Conservation (phyloP, 2,113 vertebrate genomes). For the Oxygymnocypris stewartii region DNA sequence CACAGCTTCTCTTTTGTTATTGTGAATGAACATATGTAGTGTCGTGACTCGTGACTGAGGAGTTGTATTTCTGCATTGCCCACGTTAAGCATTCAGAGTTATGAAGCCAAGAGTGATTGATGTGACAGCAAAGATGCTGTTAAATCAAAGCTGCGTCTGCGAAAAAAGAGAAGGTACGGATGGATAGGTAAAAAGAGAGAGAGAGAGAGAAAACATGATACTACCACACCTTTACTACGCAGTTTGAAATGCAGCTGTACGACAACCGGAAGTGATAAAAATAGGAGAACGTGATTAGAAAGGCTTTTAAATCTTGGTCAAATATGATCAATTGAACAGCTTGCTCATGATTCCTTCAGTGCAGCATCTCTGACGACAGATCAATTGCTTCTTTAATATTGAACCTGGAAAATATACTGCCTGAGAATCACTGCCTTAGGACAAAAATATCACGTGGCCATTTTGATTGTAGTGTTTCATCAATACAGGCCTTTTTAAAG, state of each 20-base stretch:
- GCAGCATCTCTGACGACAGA: neutral
- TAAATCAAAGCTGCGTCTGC: neutral
- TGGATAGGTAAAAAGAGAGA: constrained; percentile 2
- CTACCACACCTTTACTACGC: constrained; percentile 7
- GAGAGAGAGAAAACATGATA: constrained; percentile 24
- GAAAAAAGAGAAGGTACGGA: constrained; percentile 13
- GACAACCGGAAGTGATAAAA: neutral
- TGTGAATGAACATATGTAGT: neutral
- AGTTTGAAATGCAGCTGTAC: neutral
- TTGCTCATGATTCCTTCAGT: neutral
- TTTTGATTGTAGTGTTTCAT: neutral
- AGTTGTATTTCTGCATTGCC: neutral
- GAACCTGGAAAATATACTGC: neutral
- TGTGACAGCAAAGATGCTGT: constrained; percentile 9
- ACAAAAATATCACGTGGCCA: neutral
- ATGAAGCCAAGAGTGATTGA: constrained; percentile 31
- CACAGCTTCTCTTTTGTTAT: constrained; percentile 1
- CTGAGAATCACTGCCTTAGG: no score
- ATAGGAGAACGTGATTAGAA: neutral
- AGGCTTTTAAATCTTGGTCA: neutral
- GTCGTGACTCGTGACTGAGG: neutral
- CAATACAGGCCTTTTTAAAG: neutral
- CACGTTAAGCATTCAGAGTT: neutral
- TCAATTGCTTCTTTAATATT: neutral
- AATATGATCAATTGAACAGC: neutral